These are phyloP conservation scores for Eidolon dupreanum DNA, from an alignment of 2,797 vertebrate species.

Conservation along the genomic window DNA sequence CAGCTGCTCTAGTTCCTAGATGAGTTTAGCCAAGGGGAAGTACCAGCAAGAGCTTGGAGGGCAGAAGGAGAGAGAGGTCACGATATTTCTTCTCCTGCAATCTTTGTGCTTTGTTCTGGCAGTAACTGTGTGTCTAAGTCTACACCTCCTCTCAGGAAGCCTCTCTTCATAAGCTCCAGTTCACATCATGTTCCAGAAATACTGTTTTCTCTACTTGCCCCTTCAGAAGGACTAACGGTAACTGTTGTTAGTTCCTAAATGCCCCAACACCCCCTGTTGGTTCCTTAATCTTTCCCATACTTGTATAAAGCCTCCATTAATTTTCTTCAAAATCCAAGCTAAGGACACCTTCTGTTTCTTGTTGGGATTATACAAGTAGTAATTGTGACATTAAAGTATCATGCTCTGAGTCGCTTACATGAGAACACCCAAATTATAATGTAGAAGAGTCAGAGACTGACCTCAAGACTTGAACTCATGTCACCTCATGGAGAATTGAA, in stretches of 20 bases:
- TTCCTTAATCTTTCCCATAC: neutral
- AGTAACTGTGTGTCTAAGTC: neutral
- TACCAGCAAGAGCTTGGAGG: neutral
- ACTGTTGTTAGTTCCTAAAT: neutral
- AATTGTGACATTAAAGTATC: neutral
- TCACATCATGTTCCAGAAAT: neutral
- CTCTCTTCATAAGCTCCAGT: neutral
- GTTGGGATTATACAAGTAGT: neutral
- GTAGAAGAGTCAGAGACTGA: neutral
- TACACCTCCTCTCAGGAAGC: neutral
- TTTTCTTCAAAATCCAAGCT: neutral
- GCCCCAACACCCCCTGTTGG: neutral
- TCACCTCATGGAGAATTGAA: neutral
- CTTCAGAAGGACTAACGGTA: neutral
- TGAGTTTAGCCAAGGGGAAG: neutral
- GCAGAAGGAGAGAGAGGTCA: neutral
- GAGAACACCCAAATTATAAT: neutral
- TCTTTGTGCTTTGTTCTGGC: neutral
- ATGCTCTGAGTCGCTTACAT: neutral
- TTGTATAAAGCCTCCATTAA: neutral
- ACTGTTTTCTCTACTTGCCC: neutral
- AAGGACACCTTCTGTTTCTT: neutral
- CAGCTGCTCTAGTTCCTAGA: neutral
- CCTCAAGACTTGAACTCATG: neutral
- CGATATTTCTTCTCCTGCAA: neutral